Conservation (phyloP, 2,888 invertebrate genomes). For the Drosophila niveifrons region DNA sequence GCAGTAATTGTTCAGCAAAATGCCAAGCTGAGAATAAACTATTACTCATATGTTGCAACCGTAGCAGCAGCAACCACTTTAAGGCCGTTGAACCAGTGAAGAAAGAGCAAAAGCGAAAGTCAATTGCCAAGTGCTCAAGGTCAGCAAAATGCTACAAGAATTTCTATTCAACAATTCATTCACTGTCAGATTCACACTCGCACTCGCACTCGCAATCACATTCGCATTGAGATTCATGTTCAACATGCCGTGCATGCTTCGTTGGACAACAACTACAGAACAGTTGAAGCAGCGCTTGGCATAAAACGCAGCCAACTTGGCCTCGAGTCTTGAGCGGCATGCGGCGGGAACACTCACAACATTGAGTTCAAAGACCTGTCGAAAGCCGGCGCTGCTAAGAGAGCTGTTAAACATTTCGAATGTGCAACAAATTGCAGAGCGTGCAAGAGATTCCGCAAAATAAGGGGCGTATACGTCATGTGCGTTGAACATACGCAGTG, state of each 20-base stretch:
- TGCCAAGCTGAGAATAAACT: conserved; percentile 17
- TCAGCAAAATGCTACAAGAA: conserved; percentile 28
- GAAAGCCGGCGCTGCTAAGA: conserved; percentile 55
- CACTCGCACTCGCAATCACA: conserved; percentile 10
- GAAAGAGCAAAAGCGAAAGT: conserved; percentile 45
- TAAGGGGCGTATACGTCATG: neutral
- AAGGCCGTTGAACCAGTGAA: conserved; percentile 12
- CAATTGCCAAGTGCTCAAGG: conserved; percentile 51
- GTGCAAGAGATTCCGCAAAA: conserved; percentile 3
- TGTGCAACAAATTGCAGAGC: conserved; percentile 8
- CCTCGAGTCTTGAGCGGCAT: neutral
- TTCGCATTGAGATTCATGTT: conserved; percentile 2
- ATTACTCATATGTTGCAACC: conserved; percentile 19
- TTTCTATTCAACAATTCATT: conserved; percentile 24
- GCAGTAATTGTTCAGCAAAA: conserved; percentile 23
- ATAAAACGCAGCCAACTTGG: conserved; percentile 30
- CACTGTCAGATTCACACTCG: conserved; percentile 4
- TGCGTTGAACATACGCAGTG: neutral
- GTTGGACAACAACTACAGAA: conserved; percentile 21
- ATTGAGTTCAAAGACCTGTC: conserved; percentile 55
- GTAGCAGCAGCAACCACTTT: neutral
- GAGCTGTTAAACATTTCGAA: conserved; percentile 5
- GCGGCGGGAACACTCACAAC: neutral
- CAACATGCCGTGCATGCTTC: conserved; percentile 14
- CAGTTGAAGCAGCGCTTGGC: conserved; percentile 33